Evolutionary conservation across 2,888 invertebrate genomes (phyloP), one percentile per base, ranked within the genome.

Genomic region (Cacoxenus indagator): DNA sequence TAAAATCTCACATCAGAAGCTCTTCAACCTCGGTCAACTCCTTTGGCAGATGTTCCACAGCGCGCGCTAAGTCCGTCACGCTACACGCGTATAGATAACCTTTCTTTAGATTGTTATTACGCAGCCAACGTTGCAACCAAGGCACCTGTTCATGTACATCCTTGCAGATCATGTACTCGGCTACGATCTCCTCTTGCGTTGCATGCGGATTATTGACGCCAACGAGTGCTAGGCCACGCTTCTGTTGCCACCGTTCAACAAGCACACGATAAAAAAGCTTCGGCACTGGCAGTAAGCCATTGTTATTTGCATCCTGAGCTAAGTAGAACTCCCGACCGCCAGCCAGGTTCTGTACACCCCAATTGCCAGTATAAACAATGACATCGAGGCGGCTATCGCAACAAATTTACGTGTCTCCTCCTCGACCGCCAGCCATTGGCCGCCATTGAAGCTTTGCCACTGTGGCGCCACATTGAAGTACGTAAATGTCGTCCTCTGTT

Each of bases 371-470:
- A 76, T 90, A 91, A 54, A 90, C 89, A 8, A 82, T 84, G 3
- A 90, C 77, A 19, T 86, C 78, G 4, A 88, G 76, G 0, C 75
- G 9, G 83, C 77, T 1, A 74, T 70, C 4, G 76, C 78, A 0
- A 90, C 89, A 71, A 89, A 90, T 14, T 82, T 81, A 65, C 91
- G 86, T 5, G 90, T 86, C 68, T 86, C 85, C 4, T 76, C 76
- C 85, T 92, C 92, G 19, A 90, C 81, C 0, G 76, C 75, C 51
- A 88, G 85, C 92, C 92, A 92, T 74, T 91, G 91, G 11, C 90
- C 90, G 0, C 85, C 90, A 77, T 92, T 92, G 77, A 92, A 90
- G 2, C 86, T 87, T 75, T 90, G 89, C 91, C 91, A 91, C 73
- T 91, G 91, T 0, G 91, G 91, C 0, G 90, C 90, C 0, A 84